Conservation (phyloP, 1,140 invertebrate species). For the Daktulosphaira vitifoliae region DNA sequence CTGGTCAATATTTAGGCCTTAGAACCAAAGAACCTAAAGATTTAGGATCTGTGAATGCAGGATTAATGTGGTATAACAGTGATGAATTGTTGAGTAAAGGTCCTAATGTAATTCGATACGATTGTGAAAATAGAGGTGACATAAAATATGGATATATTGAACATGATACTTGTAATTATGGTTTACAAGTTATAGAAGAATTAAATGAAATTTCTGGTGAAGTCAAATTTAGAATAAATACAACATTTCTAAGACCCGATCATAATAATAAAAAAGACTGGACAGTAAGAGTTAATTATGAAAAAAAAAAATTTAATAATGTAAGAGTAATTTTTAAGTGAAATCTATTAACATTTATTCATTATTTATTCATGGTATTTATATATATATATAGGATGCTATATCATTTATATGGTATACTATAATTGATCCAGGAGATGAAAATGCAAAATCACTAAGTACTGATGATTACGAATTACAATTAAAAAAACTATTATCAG, state of each 20-base stretch:
- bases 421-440: constrained; percentile 50
- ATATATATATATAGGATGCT: constrained; percentile 61
- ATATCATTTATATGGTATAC: constrained; percentile 51
- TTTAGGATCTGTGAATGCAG: constrained; percentile 69
- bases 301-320: constrained; percentile 47
- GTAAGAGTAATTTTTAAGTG: too few species aligned
- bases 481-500: background rate
- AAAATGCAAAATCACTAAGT: constrained; percentile 36
- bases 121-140: constrained; percentile 87
- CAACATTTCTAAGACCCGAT: constrained; percentile 78
- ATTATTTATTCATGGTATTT: too few species aligned
- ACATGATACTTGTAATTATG: constrained; percentile 88
- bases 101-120: constrained; percentile 56
- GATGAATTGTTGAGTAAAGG: constrained; percentile 60
- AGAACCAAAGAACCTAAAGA: constrained; percentile 68
- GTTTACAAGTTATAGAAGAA: constrained; percentile 73
- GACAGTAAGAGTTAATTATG: constrained; percentile 73
- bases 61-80: constrained; percentile 89
- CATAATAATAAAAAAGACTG: constrained; percentile 80
- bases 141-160: constrained; percentile 75
- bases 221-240: constrained; percentile 59
- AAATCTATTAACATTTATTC: too few species aligned
- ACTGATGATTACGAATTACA: background rate
- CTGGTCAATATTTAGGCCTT: constrained; percentile 80
- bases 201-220: constrained; percentile 49